Base-by-base conservation (phyloP, 1,140 invertebrate species). In the Neocloeon triangulifer region DNA sequence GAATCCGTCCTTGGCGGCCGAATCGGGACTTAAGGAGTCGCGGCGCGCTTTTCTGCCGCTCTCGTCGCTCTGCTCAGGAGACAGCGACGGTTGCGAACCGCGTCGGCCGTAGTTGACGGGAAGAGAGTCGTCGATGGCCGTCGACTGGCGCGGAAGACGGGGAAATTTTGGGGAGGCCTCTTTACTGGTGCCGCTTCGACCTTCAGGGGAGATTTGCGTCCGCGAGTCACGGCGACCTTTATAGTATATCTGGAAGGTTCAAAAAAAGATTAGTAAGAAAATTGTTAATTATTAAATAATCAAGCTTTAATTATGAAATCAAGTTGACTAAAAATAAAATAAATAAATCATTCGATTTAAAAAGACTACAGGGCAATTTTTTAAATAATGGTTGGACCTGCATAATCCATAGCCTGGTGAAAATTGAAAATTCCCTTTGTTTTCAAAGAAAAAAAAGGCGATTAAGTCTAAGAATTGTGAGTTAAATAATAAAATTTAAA, bases 11-110 rank as follows among this genome's bases (percentile, higher is more conserved):
- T 48, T 44, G 19, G 49, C 49, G 4, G 81, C 79, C 25, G 79
- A 85, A 48, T 88, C 82, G 0, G 82, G 82, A 30, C 79, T 84
- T 3, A 88, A 50, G 0, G 78, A 84, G 44, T 86, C 81, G 29
- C 80, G 60, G 18, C 80, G 59, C 5, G 75, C 75, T 49, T 69
- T 71, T 20, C 74, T 60, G 43, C 48, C 51, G 30, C 59, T 56
- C 13, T 29, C 27, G 14, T 17, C 27, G 19, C 27, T 29, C 5
- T 54, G 56, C 43, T 69, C 66, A 1, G 80, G 79, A 35, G 75
- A 78, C 25, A 88, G 53, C 4, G 77, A 79, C 2, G 78, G 77
- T 23, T 80, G 75, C 13, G 77, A 77, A 17, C 67, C 73, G 21
- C 73, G 56, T 26, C 78, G 61, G 12, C 65, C 62, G 44, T 47